Conservation (phyloP, 2,888 invertebrate species). For the Ligdia adustata region DNA sequence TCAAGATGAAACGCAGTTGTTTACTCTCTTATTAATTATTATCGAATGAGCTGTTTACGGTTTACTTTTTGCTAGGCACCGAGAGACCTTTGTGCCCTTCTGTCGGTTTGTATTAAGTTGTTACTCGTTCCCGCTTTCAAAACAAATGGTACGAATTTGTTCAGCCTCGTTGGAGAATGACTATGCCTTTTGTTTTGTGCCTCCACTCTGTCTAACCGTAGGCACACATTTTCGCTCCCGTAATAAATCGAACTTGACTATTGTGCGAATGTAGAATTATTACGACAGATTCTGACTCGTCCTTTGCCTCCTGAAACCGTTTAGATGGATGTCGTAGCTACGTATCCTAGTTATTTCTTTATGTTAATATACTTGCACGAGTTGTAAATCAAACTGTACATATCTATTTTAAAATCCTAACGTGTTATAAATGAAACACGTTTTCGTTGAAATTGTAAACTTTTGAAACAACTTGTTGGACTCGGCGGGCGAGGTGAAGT, state of each 20-base stretch:
- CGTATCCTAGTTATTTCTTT: slow-evolving; percentile 36
- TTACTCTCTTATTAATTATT: slow-evolving; percentile 23
- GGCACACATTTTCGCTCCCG: slow-evolving; percentile 46
- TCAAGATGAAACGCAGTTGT: slow-evolving; percentile 18
- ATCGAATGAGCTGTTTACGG: slow-evolving; percentile 25
- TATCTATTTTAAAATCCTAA: no score
- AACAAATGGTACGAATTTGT: slow-evolving; percentile 72
- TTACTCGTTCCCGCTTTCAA: slow-evolving; percentile 49
- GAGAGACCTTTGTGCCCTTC: slow-evolving; percentile 28
- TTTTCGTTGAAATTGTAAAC: no score
- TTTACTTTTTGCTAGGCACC: slow-evolving; percentile 16
- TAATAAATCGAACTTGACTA: slow-evolving; percentile 56
- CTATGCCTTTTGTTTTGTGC: slow-evolving; percentile 50
- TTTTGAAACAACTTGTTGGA: neutral
- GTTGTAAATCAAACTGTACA: no score
- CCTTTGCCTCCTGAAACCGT: slow-evolving; percentile 39
- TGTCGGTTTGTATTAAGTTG: slow-evolving; percentile 53
- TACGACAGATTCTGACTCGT: slow-evolving; percentile 41
- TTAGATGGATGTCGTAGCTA: slow-evolving; percentile 43
- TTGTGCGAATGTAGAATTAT: slow-evolving; percentile 52
- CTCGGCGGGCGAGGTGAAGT: neutral
- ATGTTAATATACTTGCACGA: slow-evolving; percentile 3
- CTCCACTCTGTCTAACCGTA: slow-evolving; percentile 54
- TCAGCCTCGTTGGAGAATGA: slow-evolving; percentile 56
- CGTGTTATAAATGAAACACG: no score